Evolutionary conservation across 2,113 vertebrate species (phyloP).

Genomic region (Tretioscincus oriximinensis): DNA sequence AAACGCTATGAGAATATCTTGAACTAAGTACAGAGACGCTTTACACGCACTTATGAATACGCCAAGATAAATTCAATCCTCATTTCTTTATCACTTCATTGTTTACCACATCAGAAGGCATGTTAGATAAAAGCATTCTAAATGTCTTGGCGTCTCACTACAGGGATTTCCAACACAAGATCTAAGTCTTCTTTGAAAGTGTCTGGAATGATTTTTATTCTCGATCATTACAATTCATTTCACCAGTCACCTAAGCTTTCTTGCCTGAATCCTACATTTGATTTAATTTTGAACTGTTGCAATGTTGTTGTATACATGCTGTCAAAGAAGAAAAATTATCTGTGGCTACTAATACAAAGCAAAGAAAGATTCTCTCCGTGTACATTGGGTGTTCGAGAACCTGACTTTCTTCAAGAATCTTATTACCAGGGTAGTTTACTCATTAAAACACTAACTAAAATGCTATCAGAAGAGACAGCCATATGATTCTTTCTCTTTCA

Average conservation of each 20-base stretch:
- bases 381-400: neutral
- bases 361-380: neutral
- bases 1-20: neutral
- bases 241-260: neutral
- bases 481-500: neutral
- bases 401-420: neutral
- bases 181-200: neutral
- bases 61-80: neutral
- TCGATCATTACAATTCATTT: neutral
- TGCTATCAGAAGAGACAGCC: neutral
- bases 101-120: neutral
- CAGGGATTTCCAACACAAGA: neutral
- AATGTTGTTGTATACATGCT: neutral
- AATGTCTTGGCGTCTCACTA: neutral
- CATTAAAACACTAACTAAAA: neutral
- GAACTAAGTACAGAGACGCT: neutral
- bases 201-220: neutral
- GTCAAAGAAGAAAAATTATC: neutral
- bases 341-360: neutral
- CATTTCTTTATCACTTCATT: neutral
- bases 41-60: neutral
- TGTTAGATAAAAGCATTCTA: neutral
- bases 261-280: slow-evolving; percentile 3
- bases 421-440: neutral
- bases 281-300: slow-evolving; percentile 5